These are phyloP conservation scores for Bombylius discolor DNA, from an alignment of 2,888 invertebrate species.

Conservation along the genomic window DNA sequence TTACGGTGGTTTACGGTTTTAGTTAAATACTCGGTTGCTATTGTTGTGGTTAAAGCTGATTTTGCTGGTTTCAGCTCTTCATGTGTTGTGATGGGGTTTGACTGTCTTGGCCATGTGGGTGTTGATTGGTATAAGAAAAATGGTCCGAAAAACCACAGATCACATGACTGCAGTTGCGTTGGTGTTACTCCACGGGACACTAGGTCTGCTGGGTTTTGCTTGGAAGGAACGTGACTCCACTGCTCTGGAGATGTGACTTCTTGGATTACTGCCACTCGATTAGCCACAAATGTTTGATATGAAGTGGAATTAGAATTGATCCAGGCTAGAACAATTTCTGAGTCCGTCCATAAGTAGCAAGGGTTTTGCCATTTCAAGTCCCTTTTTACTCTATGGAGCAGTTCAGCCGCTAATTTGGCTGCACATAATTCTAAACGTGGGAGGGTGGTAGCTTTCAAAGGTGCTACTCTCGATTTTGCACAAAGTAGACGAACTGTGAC, in stretches of 20 bases:
- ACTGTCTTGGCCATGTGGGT: not conserved
- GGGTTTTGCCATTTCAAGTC: too few relatives aligned
- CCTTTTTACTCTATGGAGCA: too few relatives aligned
- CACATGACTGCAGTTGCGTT: not conserved
- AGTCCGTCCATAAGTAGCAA: not conserved
- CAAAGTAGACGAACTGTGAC: too few relatives aligned
- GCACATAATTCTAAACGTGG: too few relatives aligned
- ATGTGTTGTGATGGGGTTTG: not conserved
- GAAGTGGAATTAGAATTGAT: not conserved
- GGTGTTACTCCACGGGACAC: not conserved
- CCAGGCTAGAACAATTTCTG: not conserved
- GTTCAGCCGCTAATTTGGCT: too few relatives aligned
- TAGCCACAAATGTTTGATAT: not conserved
- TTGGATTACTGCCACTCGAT: not conserved
- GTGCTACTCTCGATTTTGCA: too few relatives aligned
- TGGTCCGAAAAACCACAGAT: not conserved
- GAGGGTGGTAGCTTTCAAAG: too few relatives aligned
- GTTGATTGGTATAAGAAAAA: not conserved
- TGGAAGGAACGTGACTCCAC: not conserved
- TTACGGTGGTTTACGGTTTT: not conserved
- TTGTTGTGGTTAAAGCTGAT: too few relatives aligned
- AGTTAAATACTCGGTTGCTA: too few relatives aligned
- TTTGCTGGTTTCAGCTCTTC: too few relatives aligned
- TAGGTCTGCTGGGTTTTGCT: not conserved
- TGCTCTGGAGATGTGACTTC: not conserved